Evolutionary conservation across 2,113 vertebrate genomes (phyloP).

Genomic region (Leucosticte australis): DNA sequence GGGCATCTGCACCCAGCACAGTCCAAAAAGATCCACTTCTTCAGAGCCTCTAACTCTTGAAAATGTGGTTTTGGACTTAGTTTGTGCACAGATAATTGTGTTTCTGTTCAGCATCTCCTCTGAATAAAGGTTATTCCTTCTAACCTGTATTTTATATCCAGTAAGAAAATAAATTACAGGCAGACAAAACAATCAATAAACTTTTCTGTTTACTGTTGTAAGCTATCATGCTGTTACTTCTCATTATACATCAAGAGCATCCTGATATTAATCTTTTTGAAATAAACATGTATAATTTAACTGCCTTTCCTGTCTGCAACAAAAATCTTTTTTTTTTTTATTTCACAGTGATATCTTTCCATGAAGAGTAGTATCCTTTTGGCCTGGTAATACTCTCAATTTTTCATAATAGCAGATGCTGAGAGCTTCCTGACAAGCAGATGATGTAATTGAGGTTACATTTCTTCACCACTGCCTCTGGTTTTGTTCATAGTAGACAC

Average conservation of each 20-base stretch:
- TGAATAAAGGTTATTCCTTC: background rate
- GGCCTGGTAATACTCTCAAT: background rate
- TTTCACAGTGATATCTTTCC: background rate
- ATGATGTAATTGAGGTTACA: constrained; percentile 7
- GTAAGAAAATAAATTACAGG: background rate
- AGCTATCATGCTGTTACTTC: background rate
- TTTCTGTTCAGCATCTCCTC: background rate
- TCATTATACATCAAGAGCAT: background rate
- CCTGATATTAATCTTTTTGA: background rate
- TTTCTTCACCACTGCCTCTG: background rate
- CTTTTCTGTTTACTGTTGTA: background rate
- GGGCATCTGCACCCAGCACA: background rate
- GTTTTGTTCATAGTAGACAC: background rate
- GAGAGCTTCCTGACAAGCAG: constrained; percentile 1
- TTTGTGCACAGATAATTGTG: background rate
- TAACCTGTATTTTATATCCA: background rate
- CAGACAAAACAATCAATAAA: constrained; percentile 19
- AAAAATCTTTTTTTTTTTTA: constrained; percentile 18
- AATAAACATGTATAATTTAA: constrained; percentile 22
- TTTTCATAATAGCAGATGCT: constrained; percentile 9
- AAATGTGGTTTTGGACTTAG: background rate
- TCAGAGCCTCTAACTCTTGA: background rate
- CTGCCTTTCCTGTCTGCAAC: background rate
- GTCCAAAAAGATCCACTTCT: background rate
- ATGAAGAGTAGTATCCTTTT: background rate